A percentile compares a stretch with the other conserved stretches of the same genome.
phyloP scores from a whole-genome alignment of 2,113 vertebrate genomes.

The Bos taurus region DNA sequence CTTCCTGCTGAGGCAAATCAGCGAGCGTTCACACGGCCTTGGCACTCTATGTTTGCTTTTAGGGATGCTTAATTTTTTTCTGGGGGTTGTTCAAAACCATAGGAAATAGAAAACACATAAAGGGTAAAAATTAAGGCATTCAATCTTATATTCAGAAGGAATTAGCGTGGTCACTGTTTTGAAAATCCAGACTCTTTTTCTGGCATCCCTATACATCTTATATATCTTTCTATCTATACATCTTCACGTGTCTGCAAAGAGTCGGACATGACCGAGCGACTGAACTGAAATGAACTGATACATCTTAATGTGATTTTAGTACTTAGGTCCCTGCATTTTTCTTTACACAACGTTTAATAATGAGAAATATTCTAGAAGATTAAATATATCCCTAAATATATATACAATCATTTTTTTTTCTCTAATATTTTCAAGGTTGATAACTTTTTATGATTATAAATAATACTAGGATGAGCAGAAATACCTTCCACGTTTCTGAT shows the following conservation, averaged over 20 bases:
- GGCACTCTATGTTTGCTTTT: neutral
- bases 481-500: neutral
- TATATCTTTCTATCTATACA: no score
- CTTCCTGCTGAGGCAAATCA: neutral
- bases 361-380: neutral
- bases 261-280: no score
- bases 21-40: neutral
- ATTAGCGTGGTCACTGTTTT: neutral
- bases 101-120: neutral
- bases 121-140: neutral
- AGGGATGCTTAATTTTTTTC: neutral
- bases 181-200: neutral
- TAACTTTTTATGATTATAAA: neutral
- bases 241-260: no score
- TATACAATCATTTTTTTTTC: neutral
- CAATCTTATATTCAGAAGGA: neutral
- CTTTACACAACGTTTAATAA: neutral
- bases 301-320: slow-evolving; percentile 4
- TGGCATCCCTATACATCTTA: neutral
- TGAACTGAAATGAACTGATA: neutral
- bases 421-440: neutral
- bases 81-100: neutral
- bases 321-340: neutral
- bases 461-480: neutral
- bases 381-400: neutral